These are phyloP conservation scores for Rhopalosiphum nymphaeae DNA, from an alignment of 2,888 invertebrate genomes.

Conservation along the genomic window DNA sequence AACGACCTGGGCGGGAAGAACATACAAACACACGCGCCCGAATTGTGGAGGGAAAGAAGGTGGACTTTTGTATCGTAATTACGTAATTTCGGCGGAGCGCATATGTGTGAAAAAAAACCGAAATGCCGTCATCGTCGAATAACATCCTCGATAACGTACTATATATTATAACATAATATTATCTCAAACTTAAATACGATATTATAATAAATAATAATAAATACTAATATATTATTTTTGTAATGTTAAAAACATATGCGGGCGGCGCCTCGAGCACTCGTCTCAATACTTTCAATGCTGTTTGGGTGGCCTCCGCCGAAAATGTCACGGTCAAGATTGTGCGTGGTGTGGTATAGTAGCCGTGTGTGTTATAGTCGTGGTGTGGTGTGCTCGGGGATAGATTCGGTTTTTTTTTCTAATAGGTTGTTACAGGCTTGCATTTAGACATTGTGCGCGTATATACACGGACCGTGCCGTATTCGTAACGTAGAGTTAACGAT, in stretches of 20 bases:
- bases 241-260: background rate
- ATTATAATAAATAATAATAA: background rate
- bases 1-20: conserved; percentile 25
- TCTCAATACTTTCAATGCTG: background rate
- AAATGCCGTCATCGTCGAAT: background rate
- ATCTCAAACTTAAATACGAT: background rate
- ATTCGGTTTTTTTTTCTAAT: background rate
- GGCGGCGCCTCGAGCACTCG: background rate
- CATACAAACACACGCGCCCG: background rate
- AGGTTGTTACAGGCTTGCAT: background rate
- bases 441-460: background rate
- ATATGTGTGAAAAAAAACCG: conserved; percentile 3
- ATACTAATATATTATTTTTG: background rate
- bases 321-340: conserved; percentile 55
- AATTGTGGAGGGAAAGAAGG: background rate
- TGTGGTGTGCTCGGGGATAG: background rate
- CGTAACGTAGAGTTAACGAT: background rate
- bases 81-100: conserved; percentile 42
- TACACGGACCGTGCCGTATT: background rate
- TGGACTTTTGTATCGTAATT: conserved; percentile 21
- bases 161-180: background rate
- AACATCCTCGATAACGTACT: background rate
- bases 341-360: background rate
- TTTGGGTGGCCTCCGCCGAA: conserved; percentile 55
- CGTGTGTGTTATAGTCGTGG: background rate